Evolutionary conservation across 2,888 invertebrate species (phyloP), one percentile per base, ranked within the genome.

Genomic region (Cryptus viduatorius): DNA sequence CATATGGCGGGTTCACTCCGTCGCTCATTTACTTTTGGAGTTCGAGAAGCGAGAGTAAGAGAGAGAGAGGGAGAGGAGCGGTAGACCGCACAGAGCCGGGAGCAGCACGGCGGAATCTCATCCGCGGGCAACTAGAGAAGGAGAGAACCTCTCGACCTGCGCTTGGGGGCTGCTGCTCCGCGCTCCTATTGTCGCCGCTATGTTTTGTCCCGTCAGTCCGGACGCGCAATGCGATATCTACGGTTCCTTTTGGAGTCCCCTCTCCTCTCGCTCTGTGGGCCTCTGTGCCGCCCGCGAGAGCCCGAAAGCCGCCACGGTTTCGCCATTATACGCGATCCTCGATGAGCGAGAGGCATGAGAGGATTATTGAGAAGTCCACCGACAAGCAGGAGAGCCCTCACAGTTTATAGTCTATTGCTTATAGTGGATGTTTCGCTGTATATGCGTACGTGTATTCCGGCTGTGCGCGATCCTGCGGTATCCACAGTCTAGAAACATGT

Each of bases 171-270:
- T 86, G 79, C 78, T 73, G 82, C 48, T 69, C 19, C 29, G 68
- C 79, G 86, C 79, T 46, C 76, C 89, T 90, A 92, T 93, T 93
- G 93, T 93, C 87, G 90, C 88, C 86, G 87, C 86, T 87, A 87
- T 90, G 93, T 93, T 93, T 93, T 93, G 93, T 93, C 92, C 93
- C 93, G 93, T 93, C 93, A 93, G 93, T 93, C 93, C 92, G 85
- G 85, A 87, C 87, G 91, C 89, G 93, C 92, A 93, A 93, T 91
- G 93, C 90, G 93, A 93, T 93, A 93, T 93, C 93, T 91, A 92
- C 90, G 92, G 91, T 91, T 92, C 89, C 91, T 92, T 93, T 92
- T 89, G 89, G 89, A 88, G 90, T 24, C 64, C 71, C 73, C 69
- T 31, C 53, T 59, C 56, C 37, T 4, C 56, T 68, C 37, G 73